Percentiles rank a stretch among this genome's conserved stretches.
Evolutionary conservation across 2,113 vertebrate genomes (phyloP).

Genomic region (Orthonyx spaldingii): DNA sequence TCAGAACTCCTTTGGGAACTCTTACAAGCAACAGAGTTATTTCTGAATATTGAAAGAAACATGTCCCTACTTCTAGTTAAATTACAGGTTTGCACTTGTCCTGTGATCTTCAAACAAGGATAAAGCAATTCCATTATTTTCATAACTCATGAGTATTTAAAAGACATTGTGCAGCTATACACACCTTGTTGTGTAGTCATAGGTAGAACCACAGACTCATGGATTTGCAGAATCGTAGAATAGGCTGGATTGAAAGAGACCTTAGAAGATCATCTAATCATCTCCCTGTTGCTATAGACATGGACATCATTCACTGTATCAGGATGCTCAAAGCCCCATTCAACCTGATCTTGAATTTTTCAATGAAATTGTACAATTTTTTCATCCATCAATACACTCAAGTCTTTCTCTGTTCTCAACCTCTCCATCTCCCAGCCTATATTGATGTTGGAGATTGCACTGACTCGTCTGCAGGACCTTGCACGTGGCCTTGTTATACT

Average conservation of each 20-base stretch:
- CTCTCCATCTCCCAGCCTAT: background rate
- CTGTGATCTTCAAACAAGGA: background rate
- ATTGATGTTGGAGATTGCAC: background rate
- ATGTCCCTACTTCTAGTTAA: background rate
- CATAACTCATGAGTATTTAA: background rate
- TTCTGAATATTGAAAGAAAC: background rate
- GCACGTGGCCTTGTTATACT: background rate
- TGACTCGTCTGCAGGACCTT: background rate
- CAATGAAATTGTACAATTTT: background rate
- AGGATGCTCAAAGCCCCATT: background rate
- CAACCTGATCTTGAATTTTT: background rate
- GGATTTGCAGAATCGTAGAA: background rate
- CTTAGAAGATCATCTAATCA: background rate
- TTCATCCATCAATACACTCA: background rate
- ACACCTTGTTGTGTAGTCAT: background rate
- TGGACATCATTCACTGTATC: background rate
- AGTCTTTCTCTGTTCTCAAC: background rate
- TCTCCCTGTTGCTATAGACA: background rate
- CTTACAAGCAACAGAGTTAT: background rate
- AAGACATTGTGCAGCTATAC: background rate
- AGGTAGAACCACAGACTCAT: background rate
- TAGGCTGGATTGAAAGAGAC: background rate
- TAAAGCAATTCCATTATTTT: background rate
- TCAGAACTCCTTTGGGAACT: background rate
- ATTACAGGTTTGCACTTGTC: background rate